phyloP scores from a whole-genome alignment of 1,140 invertebrate genomes.

The Tetragonula clypearis region DNA sequence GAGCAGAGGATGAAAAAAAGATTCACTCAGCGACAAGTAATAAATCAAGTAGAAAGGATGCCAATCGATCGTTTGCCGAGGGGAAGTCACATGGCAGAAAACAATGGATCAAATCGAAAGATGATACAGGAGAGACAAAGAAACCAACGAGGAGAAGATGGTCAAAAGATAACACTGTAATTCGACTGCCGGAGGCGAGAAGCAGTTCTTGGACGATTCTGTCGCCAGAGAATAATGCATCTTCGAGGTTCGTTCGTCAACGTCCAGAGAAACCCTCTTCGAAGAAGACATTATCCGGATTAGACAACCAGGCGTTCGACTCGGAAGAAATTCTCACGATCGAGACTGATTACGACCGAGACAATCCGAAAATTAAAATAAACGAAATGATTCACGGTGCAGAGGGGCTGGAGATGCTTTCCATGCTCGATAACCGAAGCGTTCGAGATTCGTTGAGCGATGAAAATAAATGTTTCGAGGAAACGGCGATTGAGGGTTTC shows the following conservation, averaged over 20 bases:
- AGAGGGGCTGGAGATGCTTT: slow-evolving; percentile 41
- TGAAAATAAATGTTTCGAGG: neutral
- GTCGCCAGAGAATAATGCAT: neutral
- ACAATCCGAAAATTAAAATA: slow-evolving; percentile 41
- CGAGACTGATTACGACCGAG: slow-evolving; percentile 71
- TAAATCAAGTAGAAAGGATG: neutral
- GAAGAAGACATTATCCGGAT: slow-evolving; percentile 31
- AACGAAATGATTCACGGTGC: neutral
- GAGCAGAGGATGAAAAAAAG: neutral
- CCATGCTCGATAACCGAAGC: neutral
- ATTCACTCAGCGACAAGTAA: neutral
- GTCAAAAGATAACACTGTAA: slow-evolving; percentile 63
- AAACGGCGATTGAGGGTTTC: neutral
- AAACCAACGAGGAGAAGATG: slow-evolving; percentile 68
- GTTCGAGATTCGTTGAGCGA: slow-evolving; percentile 28
- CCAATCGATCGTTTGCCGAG: slow-evolving; percentile 11
- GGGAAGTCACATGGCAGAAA: slow-evolving; percentile 50
- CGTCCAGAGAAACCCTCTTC: slow-evolving; percentile 36
- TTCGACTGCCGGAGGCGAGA: slow-evolving; percentile 56
- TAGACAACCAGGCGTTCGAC: slow-evolving; percentile 72
- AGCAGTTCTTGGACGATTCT: slow-evolving; percentile 10
- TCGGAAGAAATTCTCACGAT: slow-evolving; percentile 75
- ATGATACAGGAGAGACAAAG: slow-evolving; percentile 23
- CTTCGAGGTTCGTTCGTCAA: neutral
- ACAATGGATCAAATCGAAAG: slow-evolving; percentile 66